A percentile compares a stretch with the other conserved stretches of the same genome.
Conservation (phyloP, 2,113 vertebrate species). For the Pseudonaja textilis region DNA sequence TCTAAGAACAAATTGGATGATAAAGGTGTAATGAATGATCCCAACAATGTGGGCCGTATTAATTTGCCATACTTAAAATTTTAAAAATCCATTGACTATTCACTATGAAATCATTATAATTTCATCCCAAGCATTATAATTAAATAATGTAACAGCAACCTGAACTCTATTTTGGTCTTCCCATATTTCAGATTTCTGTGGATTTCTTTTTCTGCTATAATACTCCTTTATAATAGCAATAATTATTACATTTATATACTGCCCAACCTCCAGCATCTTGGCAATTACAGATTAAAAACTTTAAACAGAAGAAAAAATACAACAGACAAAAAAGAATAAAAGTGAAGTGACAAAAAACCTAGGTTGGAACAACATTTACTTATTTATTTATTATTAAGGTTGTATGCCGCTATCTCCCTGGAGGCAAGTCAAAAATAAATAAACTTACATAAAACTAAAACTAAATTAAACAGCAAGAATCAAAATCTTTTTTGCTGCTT, state of each 20-base stretch:
- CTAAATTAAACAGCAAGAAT: not conserved
- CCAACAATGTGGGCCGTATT: not conserved
- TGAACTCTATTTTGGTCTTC: not conserved
- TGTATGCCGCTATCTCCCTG: not conserved
- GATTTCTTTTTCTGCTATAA: not conserved
- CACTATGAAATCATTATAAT: not conserved
- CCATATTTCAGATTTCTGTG: not conserved
- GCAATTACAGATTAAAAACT: not conserved
- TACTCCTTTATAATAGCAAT: not conserved
- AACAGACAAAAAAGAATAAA: not conserved
- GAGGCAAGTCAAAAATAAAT: not conserved
- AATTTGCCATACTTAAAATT: not conserved
- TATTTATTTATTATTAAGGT: not conserved
- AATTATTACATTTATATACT: not conserved
- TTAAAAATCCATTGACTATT: not conserved
- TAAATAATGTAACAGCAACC: not conserved
- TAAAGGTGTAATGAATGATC: not conserved
- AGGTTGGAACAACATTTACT: not conserved
- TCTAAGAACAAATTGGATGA: not conserved
- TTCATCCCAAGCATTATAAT: too few relatives aligned
- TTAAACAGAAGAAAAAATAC: not conserved
- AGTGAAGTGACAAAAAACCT: not conserved
- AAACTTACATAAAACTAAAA: not conserved
- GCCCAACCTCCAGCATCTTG: not conserved
- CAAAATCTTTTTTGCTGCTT: not conserved